Conservation (phyloP, 2,888 invertebrate species). For the Shargacucullia verbasci region DNA sequence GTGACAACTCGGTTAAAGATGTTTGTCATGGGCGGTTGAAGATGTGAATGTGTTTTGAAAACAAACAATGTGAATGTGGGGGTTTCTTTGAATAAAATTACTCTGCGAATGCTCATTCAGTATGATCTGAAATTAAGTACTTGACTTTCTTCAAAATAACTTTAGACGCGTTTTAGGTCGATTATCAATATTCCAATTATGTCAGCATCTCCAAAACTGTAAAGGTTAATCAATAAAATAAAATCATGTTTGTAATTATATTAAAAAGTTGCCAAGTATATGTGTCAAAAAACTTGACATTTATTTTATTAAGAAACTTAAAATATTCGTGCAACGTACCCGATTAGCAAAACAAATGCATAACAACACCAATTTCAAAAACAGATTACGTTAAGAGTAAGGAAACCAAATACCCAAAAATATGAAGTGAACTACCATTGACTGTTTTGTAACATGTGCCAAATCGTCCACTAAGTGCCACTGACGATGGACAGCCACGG, state of each 20-base stretch:
- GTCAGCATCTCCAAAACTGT: too few species aligned
- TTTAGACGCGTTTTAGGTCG: too few species aligned
- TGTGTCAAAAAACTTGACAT: not conserved
- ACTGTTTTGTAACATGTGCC: constrained; percentile 43
- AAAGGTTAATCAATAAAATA: too few species aligned
- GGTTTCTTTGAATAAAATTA: too few species aligned
- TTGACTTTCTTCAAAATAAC: too few species aligned
- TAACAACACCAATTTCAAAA: not conserved
- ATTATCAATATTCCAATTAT: too few species aligned
- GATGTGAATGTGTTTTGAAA: not conserved
- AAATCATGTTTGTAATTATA: not conserved
- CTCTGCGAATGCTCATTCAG: too few species aligned
- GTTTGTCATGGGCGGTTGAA: not conserved
- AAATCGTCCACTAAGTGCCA: constrained; percentile 48
- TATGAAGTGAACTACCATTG: constrained; percentile 30
- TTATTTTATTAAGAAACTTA: not conserved
- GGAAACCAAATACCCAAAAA: constrained; percentile 6
- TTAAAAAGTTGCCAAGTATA: not conserved
- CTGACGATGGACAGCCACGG: constrained; percentile 73
- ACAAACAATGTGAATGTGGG: not conserved
- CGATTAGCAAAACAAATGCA: constrained; percentile 37
- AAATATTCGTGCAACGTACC: not conserved
- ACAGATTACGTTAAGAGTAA: constrained; percentile 1
- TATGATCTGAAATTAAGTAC: too few species aligned
- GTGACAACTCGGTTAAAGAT: constrained; percentile 14